These are phyloP conservation scores for Semaprochilodus insignis DNA, from an alignment of 2,797 vertebrate genomes.

Conservation along the genomic window DNA sequence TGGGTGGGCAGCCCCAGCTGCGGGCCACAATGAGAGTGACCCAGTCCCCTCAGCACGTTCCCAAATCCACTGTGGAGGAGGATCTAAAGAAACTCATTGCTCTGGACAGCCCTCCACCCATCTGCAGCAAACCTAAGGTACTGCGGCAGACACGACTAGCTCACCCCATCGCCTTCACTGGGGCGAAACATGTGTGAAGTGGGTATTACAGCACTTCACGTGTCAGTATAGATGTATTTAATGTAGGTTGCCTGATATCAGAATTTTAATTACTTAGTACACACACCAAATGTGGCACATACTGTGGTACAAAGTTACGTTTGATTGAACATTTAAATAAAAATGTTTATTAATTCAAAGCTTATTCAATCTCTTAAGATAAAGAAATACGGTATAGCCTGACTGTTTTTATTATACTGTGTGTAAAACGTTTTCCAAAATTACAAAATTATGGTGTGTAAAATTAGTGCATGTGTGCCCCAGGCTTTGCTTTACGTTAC, in stretches of 20 bases:
- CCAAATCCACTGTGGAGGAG: constrained; percentile 92
- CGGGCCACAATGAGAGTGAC: constrained; percentile 90
- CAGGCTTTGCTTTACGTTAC: no score
- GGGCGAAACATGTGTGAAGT: neutral
- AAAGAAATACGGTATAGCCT: no score
- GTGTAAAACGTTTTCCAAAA: no score
- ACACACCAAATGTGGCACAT: neutral
- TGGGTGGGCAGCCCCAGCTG: constrained; percentile 89
- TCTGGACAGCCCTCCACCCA: constrained; percentile 91
- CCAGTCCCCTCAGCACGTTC: constrained; percentile 88
- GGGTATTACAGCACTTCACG: neutral
- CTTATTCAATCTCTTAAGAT: no score
- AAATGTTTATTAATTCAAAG: no score
- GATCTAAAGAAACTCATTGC: constrained; percentile 95
- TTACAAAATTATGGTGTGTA: no score
- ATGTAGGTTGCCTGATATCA: neutral
- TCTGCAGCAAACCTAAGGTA: constrained; percentile 90
- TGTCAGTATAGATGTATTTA: neutral
- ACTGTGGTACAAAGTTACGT: neutral
- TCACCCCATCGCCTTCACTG: neutral
- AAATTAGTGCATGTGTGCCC: no score
- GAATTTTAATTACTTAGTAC: neutral
- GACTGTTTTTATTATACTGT: no score
- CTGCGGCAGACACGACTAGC: neutral
- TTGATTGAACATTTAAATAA: no score